phyloP scores from a whole-genome alignment of 1,140 invertebrate genomes.

The Papilio xuthus region DNA sequence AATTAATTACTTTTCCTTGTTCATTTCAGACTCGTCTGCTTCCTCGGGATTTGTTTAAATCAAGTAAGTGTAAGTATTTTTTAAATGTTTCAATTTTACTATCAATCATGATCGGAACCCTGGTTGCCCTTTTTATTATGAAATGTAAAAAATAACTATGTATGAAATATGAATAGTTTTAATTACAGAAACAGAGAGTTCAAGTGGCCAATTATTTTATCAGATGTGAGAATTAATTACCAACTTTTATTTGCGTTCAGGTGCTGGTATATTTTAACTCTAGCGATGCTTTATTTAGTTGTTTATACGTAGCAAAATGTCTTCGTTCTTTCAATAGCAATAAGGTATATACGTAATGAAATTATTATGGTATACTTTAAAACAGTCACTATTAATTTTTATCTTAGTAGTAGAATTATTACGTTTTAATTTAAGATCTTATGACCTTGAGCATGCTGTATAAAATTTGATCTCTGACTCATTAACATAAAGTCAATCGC shows the following conservation, averaged over 20 bases:
- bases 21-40: too few species aligned
- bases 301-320: background rate
- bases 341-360: background rate
- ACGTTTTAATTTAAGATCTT: too few species aligned
- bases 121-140: background rate
- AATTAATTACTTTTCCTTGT: too few species aligned
- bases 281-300: background rate
- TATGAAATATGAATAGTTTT: background rate
- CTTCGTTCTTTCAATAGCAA: background rate
- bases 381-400: too few species aligned
- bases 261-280: background rate
- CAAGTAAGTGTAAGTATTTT: too few species aligned
- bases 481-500: background rate
- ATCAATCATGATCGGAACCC: too few species aligned
- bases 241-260: background rate
- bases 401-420: too few species aligned
- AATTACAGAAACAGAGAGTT: background rate
- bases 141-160: background rate
- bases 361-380: too few species aligned
- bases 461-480: too few species aligned
- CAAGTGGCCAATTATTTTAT: slow-evolving; percentile 7
- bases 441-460: too few species aligned
- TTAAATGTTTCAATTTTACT: too few species aligned
- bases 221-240: background rate
- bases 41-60: too few species aligned